These are phyloP conservation scores for Pomatostomus ruficeps DNA, from an alignment of 2,113 vertebrate genomes.

Conservation along the genomic window DNA sequence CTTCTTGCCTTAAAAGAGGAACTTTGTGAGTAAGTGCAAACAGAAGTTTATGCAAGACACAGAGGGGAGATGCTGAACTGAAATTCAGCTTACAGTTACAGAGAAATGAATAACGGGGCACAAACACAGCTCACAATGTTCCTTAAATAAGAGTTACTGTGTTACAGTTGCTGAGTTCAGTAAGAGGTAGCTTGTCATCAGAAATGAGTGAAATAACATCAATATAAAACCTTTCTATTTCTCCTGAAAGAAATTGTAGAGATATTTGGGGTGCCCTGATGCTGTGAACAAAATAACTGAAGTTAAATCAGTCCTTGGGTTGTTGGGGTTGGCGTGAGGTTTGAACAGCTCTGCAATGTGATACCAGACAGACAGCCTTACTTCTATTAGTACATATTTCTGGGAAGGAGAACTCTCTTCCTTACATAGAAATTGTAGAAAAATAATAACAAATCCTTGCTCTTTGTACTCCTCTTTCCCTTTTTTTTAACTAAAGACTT, in stretches of 20 bases:
- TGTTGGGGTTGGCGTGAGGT: not conserved
- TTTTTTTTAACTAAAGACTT: not conserved
- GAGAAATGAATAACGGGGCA: not conserved
- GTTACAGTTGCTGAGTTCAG: not conserved
- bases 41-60: not conserved
- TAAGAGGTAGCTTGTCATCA: not conserved
- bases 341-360: not conserved
- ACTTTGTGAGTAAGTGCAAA: not conserved
- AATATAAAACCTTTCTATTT: not conserved
- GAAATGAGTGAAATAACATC: not conserved
- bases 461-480: not conserved
- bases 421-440: not conserved
- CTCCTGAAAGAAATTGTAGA: not conserved
- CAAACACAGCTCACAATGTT: not conserved
- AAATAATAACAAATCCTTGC: not conserved
- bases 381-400: not conserved
- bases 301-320: not conserved
- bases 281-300: not conserved
- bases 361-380: not conserved
- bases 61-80: not conserved
- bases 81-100: not conserved
- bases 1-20: not conserved
- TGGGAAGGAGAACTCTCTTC: not conserved
- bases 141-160: not conserved
- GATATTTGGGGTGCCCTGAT: not conserved